Base-by-base conservation (phyloP, 2,113 vertebrate species). In the Neoarius graeffei region DNA sequence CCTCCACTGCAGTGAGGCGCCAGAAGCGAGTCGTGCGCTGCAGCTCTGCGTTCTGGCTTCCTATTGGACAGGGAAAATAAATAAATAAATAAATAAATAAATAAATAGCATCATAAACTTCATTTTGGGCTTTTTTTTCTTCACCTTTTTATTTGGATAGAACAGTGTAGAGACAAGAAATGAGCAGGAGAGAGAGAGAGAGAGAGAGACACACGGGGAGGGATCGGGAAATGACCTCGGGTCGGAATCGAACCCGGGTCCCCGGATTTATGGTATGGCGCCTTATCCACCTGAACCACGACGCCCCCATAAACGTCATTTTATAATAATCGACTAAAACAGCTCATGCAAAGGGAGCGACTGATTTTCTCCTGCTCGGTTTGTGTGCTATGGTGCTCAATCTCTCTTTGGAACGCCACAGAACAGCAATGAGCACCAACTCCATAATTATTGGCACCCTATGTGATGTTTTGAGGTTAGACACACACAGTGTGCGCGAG, bases 1-100 rank as follows among this genome's bases (percentile, higher is more conserved):
- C 84, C 11, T 92, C 92, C 79, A 93, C 50, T 0, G 74, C 0
- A 20, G 89, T 91, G 56, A 95, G 92, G 20, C 81, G 69, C 90
- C 91, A 92, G 25, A 85, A 50, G n/a, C 8, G n/a, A 15, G 90
- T 89, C 1, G 35, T 10, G 14, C 57, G 8, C 23, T 52, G 10
- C 14, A 82, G 8, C 4, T 71, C 84, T 14, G 59, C 20, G 0
- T 52, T 74, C 84, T 71, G 15, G 0, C 56, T 81, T 69, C 48
- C 91, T 92, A 35, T 27, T 2, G 23, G 59, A 56, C 90, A n/a
- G n/a, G 54, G 92, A 19, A 79, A 91, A 54, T 35, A 35, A 35
- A 35, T 35, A 35, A 42, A 42, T 35, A 79, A 91, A 54, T 35
- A 35, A 35, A 35, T 35, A 35, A 42, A 42, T 35, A 42, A 42